Evolutionary conservation across 2,888 invertebrate species (phyloP), one percentile per base, ranked within the genome.

Genomic region (Hydriomena furcata): DNA sequence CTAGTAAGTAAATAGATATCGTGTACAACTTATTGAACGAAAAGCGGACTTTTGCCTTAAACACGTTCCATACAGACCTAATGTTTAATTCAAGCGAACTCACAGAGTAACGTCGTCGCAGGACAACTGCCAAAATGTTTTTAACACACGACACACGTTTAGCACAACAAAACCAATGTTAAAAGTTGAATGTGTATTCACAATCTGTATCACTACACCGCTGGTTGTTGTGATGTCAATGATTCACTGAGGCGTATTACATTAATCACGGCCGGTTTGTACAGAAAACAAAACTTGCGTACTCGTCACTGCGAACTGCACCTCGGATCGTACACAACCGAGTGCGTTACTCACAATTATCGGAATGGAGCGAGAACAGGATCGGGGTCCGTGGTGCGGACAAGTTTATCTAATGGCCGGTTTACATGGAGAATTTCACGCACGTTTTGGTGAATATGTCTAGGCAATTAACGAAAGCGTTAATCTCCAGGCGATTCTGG

Each of bases 191-290:
- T 62, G 60, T 55, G 62, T 62, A 65, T 66, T 68, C 62, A 66
- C 61, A 65, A 66, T 67, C 68, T 59, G 59, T 71, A 75, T 75
- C 76, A 71, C 68, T 65, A 71, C 71, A 78, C n/a, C n/a, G n/a
- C n/a, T 76, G 75, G 76, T 77, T 60, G 69, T 66, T 64, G 59
- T 57, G 65, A 66, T 70, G 71, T 66, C 71, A 68, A 73, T 76
- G 78, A 80, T 76, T 76, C 79, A 81, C 76, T 70, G 71, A 68
- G 65, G 62, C 71, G 58, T 65, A 68, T 56, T 62, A 48, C 61
- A 70, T 69, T 69, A 66, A 73, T 74, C 66, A 73, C 64, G 66
- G 75, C 68, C 70, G 71, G 72, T 74, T 73, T 65, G 63, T 66
- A 64, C 61, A 60, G 64, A 68, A 68, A 61, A 66, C 64, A 60